Base-by-base conservation (phyloP, 1,140 invertebrate species). In the Zelostemma sp. region DNA sequence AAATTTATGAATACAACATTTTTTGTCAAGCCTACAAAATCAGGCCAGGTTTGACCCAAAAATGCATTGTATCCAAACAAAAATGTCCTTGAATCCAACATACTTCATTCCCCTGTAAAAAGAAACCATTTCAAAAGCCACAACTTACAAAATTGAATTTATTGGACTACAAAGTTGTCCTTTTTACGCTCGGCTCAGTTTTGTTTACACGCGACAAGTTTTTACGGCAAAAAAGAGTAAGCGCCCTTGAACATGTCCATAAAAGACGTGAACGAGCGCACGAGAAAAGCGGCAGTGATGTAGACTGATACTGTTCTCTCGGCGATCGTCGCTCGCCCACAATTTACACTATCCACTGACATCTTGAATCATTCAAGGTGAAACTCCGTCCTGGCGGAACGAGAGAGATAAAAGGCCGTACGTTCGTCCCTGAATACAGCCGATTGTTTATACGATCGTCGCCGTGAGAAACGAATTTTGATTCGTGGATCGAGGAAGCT, bases 331-430 rank as follows among this genome's bases (percentile, higher is more conserved):
- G 11, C n/a, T 35, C 33, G 33, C 33, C 33, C 33, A 35, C 33
- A 35, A 35, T 35, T 35, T 35, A 35, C 33, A 35, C 33, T 35
- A 35, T 35, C 33, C 33, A n/a, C 33, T 35, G 33, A 35, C 33
- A 35, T 35, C 33, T 35, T 9, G 33, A 35, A 35, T 35, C 33
- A 35, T 35, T 35, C 33, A 35, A 35, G 33, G 33, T 35, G 33
- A 35, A 35, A 35, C 33, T 35, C 33, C 33, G 33, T 35, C 33
- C 33, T 35, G 33, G 33, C 33, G 33, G 33, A 35, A 35, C 33
- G 33, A 28, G 33, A n/a, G 33, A 35, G 6, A 35, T 25, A 25
- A 25, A 25, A 8, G 21, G 8, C n/a, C n/a, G n/a, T n/a, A 28
- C 3, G 25, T 28, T 5, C 33, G 33, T 35, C 33, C 33, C 33